Base-by-base conservation (phyloP, 2,797 vertebrate genomes). In the Hybognathus amarus region DNA sequence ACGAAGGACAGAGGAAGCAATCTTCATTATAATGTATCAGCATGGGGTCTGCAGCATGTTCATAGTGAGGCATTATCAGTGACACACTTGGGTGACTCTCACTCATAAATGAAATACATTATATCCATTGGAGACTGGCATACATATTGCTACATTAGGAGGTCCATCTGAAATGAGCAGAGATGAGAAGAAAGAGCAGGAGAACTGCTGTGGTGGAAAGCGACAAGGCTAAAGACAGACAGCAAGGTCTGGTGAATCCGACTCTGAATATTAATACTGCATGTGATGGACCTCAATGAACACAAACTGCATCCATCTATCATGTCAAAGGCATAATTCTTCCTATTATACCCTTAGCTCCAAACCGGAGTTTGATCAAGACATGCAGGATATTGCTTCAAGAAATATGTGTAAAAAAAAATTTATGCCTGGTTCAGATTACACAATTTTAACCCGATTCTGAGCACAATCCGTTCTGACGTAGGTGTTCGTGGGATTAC, bases 81-180 rank as follows among this genome's bases (percentile, higher is more conserved):
- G 40, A 63, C 42, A 12, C 8, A 64, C 76, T 79, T 8, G n/a
- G 17, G 36, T 2, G 30, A 70, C 24, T 63, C 30, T 61, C 66
- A 20, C 75, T 87, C 67, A 79, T 20, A 63, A 76, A 80, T 68
- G 27, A 80, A 79, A 86, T 66, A 47, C 36, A 85, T 83, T 67
- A 83, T 61, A 68, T 76, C 66, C 71, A 84, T 67, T 82, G 6
- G 30, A 77, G 82, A 81, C 80, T 78, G 36, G 45, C 85, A 68
- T 88, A 85, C 86, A 71, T 33, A 30, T 47, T 79, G 79, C 84
- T 85, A 85, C n/a, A 91, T 90, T 89, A 90, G 68, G 52, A 90
- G 82, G 80, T 71, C 33, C 87, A 89, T 92, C 88, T 91, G 81
- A 84, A 86, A 75, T 64, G 67, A 84, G 38, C 50, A 36, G 9